phyloP scores from a whole-genome alignment of 2,888 invertebrate genomes.

The Neoascia interrupta region DNA sequence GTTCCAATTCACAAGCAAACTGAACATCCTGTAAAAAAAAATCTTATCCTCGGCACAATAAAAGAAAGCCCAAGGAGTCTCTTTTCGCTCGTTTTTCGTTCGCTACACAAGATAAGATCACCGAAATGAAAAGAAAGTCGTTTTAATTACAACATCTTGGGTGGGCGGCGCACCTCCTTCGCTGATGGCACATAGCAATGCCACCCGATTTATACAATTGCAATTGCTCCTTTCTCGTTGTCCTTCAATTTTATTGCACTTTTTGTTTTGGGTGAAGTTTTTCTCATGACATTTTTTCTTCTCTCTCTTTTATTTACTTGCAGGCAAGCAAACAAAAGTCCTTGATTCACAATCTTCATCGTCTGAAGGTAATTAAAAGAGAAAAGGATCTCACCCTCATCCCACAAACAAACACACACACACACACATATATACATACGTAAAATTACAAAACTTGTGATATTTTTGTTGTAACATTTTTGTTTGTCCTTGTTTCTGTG shows the following conservation, averaged over 20 bases:
- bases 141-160: constrained; percentile 46
- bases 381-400: constrained; percentile 51
- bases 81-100: neutral
- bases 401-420: neutral
- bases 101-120: constrained; percentile 25
- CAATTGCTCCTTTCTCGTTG: constrained; percentile 37
- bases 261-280: constrained; percentile 19
- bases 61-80: neutral
- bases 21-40: neutral
- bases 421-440: constrained; percentile 6
- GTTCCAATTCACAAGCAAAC: constrained; percentile 26
- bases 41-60: constrained; percentile 15
- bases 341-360: constrained; percentile 77
- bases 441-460: constrained; percentile 35
- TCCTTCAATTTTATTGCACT: constrained; percentile 25
- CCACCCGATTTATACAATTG: constrained; percentile 16
- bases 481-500: neutral
- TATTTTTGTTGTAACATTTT: neutral
- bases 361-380: constrained; percentile 77
- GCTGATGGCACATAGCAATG: neutral
- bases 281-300: neutral
- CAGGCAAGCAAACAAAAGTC: constrained; percentile 78
- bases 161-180: neutral
- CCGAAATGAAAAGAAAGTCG: constrained; percentile 30
- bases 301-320: constrained; percentile 64